Base-by-base conservation (phyloP, 92 coral and sea anemone species). In the Isaurus tuberculatus region DNA sequence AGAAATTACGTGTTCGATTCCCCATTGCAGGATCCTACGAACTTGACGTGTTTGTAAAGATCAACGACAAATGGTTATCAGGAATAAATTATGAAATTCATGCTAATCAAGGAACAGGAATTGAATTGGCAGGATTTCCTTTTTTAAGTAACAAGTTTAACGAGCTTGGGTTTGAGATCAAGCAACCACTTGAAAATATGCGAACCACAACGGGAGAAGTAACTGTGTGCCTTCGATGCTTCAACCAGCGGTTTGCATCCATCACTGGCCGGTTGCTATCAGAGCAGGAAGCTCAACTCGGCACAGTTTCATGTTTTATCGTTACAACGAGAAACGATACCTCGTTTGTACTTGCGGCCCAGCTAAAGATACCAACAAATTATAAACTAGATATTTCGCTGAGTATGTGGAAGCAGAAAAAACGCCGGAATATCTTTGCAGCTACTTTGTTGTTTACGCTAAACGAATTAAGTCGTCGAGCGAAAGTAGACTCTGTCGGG, bases 351-450 rank as follows among this genome's bases (percentile, higher is more conserved):
- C 66, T 93, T 28, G 78, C 72, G 13, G 89, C 88, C 31, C 95
- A 89, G 49, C 79, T 89, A 11, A 88, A 92, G 8, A 46, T 65
- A 3, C 75, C 90, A 2, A 95, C 93, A 22, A 77, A 84, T 4
- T 93, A 93, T 84, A 75, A 43, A 17, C 55, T 93, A 60, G 90
- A 89, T 19, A 36, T 91, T 53, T 93, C 88, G 93, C 93, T 1
- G 85, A 89, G 75, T 67, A 86, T 28, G 65, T 16, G 6, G 91
- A 81, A 27, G 88, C 83, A 28, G 87, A 83, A 6, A 34, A 43
- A 16, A 14, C 80, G 17, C 79, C 78, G 3, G 77, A 72, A 2
- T 93, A 79, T 25, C 79, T 93, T 2, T 93, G 97, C 65, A 82
- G 80, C 31, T n/a, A n/a, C n/a, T n/a, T n/a, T n/a, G n/a, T n/a